A percentile compares a stretch with the other conserved stretches of the same genome.
These are phyloP conservation scores for Alcis repandata DNA, from an alignment of 2,888 invertebrate genomes.

Conservation along the genomic window DNA sequence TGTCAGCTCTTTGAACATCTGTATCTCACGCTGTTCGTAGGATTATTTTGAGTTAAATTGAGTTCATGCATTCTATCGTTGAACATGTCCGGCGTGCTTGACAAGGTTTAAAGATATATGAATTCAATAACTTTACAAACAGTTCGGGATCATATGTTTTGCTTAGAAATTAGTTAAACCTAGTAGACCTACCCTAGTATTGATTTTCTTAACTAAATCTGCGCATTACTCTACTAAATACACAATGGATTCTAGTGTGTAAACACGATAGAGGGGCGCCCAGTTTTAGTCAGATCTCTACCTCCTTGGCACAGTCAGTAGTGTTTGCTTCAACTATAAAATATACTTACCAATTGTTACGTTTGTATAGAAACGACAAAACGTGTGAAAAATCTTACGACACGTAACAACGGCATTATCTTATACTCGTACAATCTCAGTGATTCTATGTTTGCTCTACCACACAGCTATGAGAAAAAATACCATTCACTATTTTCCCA, in stretches of 20 bases:
- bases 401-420: slow-evolving; percentile 13
- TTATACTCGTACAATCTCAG: not conserved
- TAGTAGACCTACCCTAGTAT: too few relatives aligned
- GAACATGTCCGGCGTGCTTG: too few relatives aligned
- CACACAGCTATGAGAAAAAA: slow-evolving; percentile 4
- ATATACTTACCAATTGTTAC: slow-evolving; percentile 23
- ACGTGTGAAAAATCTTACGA: slow-evolving; percentile 36
- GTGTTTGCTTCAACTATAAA: slow-evolving; percentile 1
- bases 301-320: slow-evolving; percentile 1
- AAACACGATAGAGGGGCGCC: not conserved
- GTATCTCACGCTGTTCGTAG: not conserved
- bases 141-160: too few relatives aligned
- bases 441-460: slow-evolving; percentile 6
- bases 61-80: not conserved
- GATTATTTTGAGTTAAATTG: not conserved
- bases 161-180: too few relatives aligned
- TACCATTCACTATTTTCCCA: not conserved
- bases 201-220: too few relatives aligned
- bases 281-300: not conserved
- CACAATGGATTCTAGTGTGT: not conserved
- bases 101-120: too few relatives aligned
- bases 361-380: slow-evolving; percentile 23
- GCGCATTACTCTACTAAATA: not conserved
- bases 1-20: slow-evolving; percentile 23
- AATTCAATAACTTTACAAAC: not conserved